These are phyloP conservation scores for Callopanchax toddi DNA, from an alignment of 2,113 vertebrate genomes.

Conservation along the genomic window DNA sequence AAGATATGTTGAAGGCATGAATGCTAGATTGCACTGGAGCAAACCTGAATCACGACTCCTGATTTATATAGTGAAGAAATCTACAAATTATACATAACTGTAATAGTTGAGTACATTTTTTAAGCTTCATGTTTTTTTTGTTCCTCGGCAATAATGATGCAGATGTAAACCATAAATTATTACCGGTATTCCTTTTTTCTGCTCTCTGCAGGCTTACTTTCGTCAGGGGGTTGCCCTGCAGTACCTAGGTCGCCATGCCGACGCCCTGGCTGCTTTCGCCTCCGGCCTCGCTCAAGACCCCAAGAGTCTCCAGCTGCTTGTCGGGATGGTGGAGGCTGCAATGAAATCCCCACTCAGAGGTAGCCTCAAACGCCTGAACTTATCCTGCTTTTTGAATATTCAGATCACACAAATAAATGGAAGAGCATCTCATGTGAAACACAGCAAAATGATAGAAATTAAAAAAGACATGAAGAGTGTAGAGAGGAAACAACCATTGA, in stretches of 20 bases:
- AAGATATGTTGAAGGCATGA: too few species aligned
- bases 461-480: background rate
- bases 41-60: too few species aligned
- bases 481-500: slow-evolving; percentile 10
- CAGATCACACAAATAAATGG: slow-evolving; percentile 18
- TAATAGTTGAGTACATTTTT: too few species aligned
- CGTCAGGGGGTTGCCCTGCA: slow-evolving; percentile 98
- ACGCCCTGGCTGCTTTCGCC: slow-evolving; percentile 94
- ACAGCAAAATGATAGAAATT: slow-evolving; percentile 1
- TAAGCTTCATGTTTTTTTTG: too few species aligned
- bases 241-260: slow-evolving; percentile 97
- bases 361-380: slow-evolving; percentile 45
- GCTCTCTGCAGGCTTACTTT: slow-evolving; percentile 90
- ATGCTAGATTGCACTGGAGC: too few species aligned
- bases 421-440: slow-evolving; percentile 26
- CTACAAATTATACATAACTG: too few species aligned
- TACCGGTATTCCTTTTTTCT: too few species aligned
- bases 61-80: too few species aligned
- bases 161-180: too few species aligned
- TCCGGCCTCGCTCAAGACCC: slow-evolving; percentile 96
- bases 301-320: slow-evolving; percentile 97
- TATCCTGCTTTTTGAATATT: slow-evolving; percentile 15
- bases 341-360: slow-evolving; percentile 98
- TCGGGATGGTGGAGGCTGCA: slow-evolving; percentile 97
- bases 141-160: too few species aligned